phyloP scores from a whole-genome alignment of 2,797 vertebrate genomes.

The Periparus ater region DNA sequence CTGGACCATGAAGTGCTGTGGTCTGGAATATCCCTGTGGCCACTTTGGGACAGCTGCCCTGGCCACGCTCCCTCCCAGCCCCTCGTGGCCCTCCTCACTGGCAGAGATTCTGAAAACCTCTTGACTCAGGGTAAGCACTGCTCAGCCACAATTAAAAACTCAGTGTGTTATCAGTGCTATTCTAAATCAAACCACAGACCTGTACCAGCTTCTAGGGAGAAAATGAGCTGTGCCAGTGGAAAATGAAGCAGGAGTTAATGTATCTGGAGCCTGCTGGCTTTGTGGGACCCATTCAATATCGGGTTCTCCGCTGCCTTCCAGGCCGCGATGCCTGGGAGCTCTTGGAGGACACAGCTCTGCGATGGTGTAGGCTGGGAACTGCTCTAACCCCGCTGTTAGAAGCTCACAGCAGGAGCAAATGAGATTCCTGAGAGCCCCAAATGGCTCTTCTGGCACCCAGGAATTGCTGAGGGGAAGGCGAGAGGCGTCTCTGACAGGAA shows the following conservation, averaged over 20 bases:
- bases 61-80: accelerated
- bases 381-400: not conserved
- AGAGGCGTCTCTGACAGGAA: not conserved
- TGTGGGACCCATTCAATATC: not conserved
- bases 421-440: not conserved
- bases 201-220: not conserved
- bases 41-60: not conserved
- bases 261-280: not conserved
- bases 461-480: not conserved
- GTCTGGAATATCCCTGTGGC: not conserved
- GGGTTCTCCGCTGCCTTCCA: not conserved
- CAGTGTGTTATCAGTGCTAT: not conserved
- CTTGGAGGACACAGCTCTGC: not conserved
- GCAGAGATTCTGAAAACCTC: not conserved
- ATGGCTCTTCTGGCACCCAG: not conserved
- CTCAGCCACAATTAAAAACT: not conserved
- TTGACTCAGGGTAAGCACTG: no score
- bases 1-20: no score
- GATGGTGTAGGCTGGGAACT: not conserved
- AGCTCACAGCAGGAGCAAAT: not conserved
- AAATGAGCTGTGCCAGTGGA: accelerated
- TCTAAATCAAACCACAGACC: not conserved
- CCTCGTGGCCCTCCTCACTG: not conserved
- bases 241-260: not conserved
- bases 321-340: not conserved